These are phyloP conservation scores for Trichogramma pretiosum DNA, from an alignment of 1,140 invertebrate species.

Conservation along the genomic window DNA sequence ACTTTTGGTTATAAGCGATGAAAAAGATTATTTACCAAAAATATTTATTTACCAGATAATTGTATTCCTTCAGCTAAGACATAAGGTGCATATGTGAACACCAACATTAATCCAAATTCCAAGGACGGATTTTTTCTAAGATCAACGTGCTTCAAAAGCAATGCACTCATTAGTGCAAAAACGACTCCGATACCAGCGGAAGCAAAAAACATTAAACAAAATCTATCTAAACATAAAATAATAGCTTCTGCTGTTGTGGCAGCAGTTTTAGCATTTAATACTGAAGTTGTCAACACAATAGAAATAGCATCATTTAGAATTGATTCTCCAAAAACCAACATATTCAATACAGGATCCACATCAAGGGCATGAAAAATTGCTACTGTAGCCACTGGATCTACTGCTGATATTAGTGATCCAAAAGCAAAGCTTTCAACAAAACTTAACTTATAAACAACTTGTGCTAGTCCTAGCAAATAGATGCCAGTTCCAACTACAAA, in stretches of 20 bases:
- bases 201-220: constrained; percentile 96
- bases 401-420: constrained; percentile 95
- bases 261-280: constrained; percentile 67
- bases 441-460: constrained; percentile 81
- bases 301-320: constrained; percentile 97
- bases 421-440: constrained; percentile 98
- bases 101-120: constrained; percentile 96
- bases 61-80: constrained; percentile 95
- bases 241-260: constrained; percentile 68
- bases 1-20: neutral
- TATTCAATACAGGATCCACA: constrained; percentile 91
- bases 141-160: constrained; percentile 93
- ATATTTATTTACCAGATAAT: constrained; percentile 64
- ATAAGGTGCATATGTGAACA: constrained; percentile 97
- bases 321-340: constrained; percentile 97
- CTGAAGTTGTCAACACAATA: constrained; percentile 90
- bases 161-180: constrained; percentile 88
- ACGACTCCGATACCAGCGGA: constrained; percentile 94
- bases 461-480: constrained; percentile 82
- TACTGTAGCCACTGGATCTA: constrained; percentile 95
- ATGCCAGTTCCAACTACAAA: constrained; percentile 89
- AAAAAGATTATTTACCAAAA: neutral
- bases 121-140: constrained; percentile 94
- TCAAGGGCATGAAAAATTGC: constrained; percentile 97
- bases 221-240: constrained; percentile 81